phyloP scores from a whole-genome alignment of 2,888 invertebrate genomes.

The Ceramica pisi region DNA sequence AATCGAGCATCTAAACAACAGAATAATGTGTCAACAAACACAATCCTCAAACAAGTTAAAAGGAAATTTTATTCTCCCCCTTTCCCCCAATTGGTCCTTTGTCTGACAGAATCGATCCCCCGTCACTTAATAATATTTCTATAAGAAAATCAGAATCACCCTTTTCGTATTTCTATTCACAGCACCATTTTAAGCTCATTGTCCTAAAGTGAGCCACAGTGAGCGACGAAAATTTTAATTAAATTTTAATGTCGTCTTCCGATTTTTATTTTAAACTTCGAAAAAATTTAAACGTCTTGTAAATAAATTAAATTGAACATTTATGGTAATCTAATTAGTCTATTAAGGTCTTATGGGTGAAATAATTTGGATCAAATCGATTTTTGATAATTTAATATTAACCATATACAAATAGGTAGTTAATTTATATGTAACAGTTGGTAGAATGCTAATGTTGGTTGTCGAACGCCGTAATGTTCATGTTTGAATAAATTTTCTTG shows the following conservation, averaged over 20 bases:
- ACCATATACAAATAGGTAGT: slow-evolving; percentile 12
- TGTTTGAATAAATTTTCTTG: slow-evolving; percentile 62
- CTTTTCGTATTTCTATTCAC: slow-evolving; percentile 43
- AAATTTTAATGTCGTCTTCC: slow-evolving; percentile 80
- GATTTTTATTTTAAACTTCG: slow-evolving; percentile 62
- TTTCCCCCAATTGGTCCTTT: slow-evolving; percentile 71
- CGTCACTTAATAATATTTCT: slow-evolving; percentile 85
- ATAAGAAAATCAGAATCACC: slow-evolving; percentile 83
- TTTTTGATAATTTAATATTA: slow-evolving; percentile 49
- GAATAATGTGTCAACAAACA: slow-evolving; percentile 70
- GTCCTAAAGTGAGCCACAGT: slow-evolving; percentile 77
- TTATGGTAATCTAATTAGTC: slow-evolving; percentile 64
- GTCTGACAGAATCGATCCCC: slow-evolving; percentile 82
- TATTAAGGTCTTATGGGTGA: slow-evolving; percentile 41
- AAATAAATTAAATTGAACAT: slow-evolving; percentile 55
- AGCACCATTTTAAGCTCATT: slow-evolving; percentile 78
- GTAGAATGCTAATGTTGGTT: slow-evolving; percentile 51
- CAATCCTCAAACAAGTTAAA: slow-evolving; percentile 77
- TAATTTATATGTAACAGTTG: slow-evolving; percentile 47
- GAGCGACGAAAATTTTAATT: slow-evolving; percentile 81
- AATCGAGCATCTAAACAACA: slow-evolving; percentile 58
- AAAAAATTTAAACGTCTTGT: slow-evolving; percentile 53
- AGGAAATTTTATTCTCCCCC: slow-evolving; percentile 75
- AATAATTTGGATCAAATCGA: slow-evolving; percentile 44
- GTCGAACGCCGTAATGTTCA: slow-evolving; percentile 53